phyloP scores from a whole-genome alignment of 1,140 invertebrate species.

The Nephotettix cincticeps region DNA sequence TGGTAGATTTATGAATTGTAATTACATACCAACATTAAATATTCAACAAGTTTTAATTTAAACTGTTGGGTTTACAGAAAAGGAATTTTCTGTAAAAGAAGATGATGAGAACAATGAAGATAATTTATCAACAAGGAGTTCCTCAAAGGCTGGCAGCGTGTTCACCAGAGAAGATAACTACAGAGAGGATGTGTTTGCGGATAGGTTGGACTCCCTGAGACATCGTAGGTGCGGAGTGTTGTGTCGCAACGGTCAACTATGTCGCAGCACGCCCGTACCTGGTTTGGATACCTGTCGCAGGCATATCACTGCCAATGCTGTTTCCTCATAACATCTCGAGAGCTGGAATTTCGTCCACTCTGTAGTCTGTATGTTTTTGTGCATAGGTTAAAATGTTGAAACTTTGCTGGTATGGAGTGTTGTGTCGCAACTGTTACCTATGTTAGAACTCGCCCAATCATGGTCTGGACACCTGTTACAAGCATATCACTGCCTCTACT shows the following conservation, averaged over 20 bases:
- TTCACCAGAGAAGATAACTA: not conserved
- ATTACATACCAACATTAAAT: not conserved
- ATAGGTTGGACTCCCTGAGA: not conserved
- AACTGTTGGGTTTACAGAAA: no score
- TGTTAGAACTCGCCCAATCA: no score
- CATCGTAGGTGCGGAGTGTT: not conserved
- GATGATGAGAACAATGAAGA: not conserved
- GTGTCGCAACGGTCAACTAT: constrained; percentile 3
- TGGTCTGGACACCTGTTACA: no score
- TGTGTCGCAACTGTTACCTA: no score
- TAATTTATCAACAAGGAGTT: not conserved
- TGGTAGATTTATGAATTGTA: not conserved
- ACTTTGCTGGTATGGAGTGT: no score
- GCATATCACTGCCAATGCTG: not conserved
- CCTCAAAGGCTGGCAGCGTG: not conserved
- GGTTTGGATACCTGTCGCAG: not conserved
- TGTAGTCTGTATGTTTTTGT: no score
- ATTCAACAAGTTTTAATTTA: no score
- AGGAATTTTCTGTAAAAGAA: not conserved
- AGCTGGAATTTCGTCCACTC: no score
- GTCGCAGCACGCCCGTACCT: not conserved
- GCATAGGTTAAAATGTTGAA: no score
- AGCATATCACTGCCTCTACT: no score
- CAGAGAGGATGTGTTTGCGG: no score
- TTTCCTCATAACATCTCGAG: no score